phyloP scores from a whole-genome alignment of 2,797 vertebrate species.

The Staurois parvus region DNA sequence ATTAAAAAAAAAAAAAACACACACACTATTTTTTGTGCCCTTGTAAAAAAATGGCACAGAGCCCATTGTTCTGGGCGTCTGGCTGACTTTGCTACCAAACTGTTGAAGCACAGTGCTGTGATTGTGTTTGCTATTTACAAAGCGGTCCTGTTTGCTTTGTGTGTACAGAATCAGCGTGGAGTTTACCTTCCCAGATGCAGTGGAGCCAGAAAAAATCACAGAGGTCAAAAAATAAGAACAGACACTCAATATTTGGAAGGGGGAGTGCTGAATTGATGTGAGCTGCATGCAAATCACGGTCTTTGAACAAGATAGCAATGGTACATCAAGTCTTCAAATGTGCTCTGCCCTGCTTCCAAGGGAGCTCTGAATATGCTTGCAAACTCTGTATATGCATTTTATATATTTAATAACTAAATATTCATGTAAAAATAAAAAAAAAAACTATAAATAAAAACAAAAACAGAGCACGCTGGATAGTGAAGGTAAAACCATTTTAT shows the following conservation, averaged over 20 bases:
- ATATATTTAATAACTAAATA: too few relatives aligned
- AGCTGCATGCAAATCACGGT: background rate
- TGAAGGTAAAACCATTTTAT: too few relatives aligned
- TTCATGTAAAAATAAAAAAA: too few relatives aligned
- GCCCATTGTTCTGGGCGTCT: slow-evolving; percentile 3
- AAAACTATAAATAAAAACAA: too few relatives aligned
- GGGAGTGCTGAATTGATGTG: background rate
- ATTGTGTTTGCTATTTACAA: slow-evolving; percentile 22
- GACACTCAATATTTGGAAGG: background rate
- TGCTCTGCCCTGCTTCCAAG: too few relatives aligned
- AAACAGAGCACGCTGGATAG: too few relatives aligned
- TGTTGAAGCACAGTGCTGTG: background rate
- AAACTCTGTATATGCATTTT: too few relatives aligned
- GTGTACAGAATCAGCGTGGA: background rate
- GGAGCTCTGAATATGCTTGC: too few relatives aligned
- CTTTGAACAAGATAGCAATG: too few relatives aligned
- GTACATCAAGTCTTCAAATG: too few relatives aligned
- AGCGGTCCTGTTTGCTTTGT: background rate
- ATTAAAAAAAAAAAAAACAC: background rate
- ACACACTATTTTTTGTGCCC: background rate
- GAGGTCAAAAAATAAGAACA: background rate
- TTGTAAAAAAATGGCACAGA: slow-evolving; percentile 5
- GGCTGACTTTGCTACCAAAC: background rate
- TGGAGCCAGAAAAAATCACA: background rate
- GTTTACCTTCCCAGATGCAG: background rate